Conservation (phyloP, 2,888 invertebrate species). For the Catonia carolina region DNA sequence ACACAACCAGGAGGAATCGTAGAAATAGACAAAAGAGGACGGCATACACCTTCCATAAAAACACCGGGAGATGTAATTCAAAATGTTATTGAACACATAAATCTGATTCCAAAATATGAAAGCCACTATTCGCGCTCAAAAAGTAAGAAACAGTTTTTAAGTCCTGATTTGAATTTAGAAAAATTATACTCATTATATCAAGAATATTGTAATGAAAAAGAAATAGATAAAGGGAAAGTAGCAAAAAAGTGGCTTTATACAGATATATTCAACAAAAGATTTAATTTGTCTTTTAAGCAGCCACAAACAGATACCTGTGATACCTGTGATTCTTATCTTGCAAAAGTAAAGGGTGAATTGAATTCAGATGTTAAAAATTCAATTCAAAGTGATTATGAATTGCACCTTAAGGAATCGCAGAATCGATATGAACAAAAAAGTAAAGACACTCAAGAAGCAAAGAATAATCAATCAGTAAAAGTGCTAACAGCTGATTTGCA, state of each 20-base stretch:
- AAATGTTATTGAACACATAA: slow-evolving; percentile 7
- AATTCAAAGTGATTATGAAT: too few species aligned
- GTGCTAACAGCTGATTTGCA: slow-evolving; percentile 19
- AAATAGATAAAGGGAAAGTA: too few species aligned
- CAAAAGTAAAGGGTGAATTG: too few species aligned
- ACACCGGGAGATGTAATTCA: slow-evolving; percentile 7
- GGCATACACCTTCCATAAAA: slow-evolving; percentile 12
- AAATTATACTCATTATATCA: slow-evolving; percentile 3
- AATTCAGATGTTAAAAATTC: too few species aligned
- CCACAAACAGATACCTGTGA: too few species aligned
- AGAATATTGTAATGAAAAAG: not conserved
- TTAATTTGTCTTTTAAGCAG: too few species aligned
- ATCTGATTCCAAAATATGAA: slow-evolving; percentile 11
- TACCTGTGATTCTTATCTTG: slow-evolving; percentile 1
- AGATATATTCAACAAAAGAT: too few species aligned
- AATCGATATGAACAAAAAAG: too few species aligned
- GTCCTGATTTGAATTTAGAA: not conserved
- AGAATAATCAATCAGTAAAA: not conserved
- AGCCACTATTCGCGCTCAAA: slow-evolving; percentile 11
- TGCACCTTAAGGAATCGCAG: too few species aligned
- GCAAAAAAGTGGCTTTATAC: too few species aligned
- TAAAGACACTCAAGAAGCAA: too few species aligned
- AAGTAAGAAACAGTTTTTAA: slow-evolving; percentile 12
- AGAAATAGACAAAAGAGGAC: slow-evolving; percentile 15
- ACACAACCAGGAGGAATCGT: slow-evolving; percentile 15